Conservation (phyloP, 2,888 invertebrate species). For the Elegia similella region DNA sequence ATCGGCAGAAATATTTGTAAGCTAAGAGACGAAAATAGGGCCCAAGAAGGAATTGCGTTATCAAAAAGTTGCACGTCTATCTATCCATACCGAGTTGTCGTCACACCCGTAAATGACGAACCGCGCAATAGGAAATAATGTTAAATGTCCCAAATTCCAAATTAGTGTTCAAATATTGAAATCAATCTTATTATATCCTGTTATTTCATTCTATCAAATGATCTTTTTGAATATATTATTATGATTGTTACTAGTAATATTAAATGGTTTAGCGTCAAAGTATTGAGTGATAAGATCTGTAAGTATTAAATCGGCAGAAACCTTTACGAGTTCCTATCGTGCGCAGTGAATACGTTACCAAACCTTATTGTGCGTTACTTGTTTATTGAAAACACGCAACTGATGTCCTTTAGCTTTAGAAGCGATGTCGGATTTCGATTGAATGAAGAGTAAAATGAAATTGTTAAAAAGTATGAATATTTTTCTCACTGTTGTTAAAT, state of each 20-base stretch:
- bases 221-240: background rate
- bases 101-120: conserved; percentile 60
- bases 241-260: background rate
- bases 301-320: background rate
- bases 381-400: conserved; percentile 16
- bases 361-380: conserved; percentile 5
- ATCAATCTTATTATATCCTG: background rate
- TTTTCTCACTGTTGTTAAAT: conserved; percentile 47
- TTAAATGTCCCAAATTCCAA: conserved; percentile 22
- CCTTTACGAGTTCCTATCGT: conserved; percentile 2
- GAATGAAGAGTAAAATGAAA: conserved; percentile 18
- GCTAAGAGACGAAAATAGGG: conserved; percentile 56
- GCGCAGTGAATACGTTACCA: background rate
- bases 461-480: conserved; percentile 37
- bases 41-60: conserved; percentile 59
- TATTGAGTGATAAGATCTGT: conserved; percentile 1
- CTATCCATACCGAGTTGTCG: conserved; percentile 65
- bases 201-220: background rate
- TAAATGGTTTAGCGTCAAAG: background rate
- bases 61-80: conserved; percentile 70
- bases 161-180: conserved; percentile 25
- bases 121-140: conserved; percentile 42
- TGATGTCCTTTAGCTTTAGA: background rate
- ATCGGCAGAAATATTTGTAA: conserved; percentile 71
- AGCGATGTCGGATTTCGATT: conserved; percentile 13